A percentile compares a stretch with the other conserved stretches of the same genome.
These are phyloP conservation scores for Phycodurus eques DNA, from an alignment of 2,113 vertebrate genomes.

Conservation along the genomic window DNA sequence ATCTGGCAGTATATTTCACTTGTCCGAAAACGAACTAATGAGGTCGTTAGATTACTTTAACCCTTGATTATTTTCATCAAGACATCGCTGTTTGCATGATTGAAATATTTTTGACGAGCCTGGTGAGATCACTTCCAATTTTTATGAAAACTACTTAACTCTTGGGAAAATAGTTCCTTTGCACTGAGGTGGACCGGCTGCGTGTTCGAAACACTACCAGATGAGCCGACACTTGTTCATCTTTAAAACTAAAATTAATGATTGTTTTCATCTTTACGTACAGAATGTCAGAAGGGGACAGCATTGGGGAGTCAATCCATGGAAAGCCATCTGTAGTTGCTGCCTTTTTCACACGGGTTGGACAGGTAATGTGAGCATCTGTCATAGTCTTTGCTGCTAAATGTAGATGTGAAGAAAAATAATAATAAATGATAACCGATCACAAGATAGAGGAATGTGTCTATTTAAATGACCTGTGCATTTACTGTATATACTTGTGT, in stretches of 20 bases:
- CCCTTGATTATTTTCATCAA: not conserved
- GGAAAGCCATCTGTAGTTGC: slow-evolving; percentile 89
- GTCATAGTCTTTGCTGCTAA: not conserved
- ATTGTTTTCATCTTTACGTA: slow-evolving; percentile 37
- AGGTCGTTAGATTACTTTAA: not conserved
- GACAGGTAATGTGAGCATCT: slow-evolving; percentile 80
- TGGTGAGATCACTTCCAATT: not conserved
- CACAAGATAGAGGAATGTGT: no score
- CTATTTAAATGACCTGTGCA: no score
- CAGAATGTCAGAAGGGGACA: slow-evolving; percentile 99
- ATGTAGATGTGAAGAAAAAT: not conserved
- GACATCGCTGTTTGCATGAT: not conserved
- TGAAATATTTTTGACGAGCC: not conserved
- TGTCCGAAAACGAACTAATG: not conserved
- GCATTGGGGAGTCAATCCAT: slow-evolving; percentile 92
- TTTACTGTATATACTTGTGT: no score
- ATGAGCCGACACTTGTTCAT: not conserved
- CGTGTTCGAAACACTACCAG: not conserved
- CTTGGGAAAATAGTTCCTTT: not conserved
- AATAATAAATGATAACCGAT: no score
- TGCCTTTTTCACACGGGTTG: slow-evolving; percentile 89
- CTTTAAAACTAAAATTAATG: not conserved
- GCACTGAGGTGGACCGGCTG: not conserved
- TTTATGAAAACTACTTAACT: not conserved
- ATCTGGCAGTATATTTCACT: not conserved